These are phyloP conservation scores for Accipiter virgatus DNA, from an alignment of 2,113 vertebrate species.

Conservation along the genomic window DNA sequence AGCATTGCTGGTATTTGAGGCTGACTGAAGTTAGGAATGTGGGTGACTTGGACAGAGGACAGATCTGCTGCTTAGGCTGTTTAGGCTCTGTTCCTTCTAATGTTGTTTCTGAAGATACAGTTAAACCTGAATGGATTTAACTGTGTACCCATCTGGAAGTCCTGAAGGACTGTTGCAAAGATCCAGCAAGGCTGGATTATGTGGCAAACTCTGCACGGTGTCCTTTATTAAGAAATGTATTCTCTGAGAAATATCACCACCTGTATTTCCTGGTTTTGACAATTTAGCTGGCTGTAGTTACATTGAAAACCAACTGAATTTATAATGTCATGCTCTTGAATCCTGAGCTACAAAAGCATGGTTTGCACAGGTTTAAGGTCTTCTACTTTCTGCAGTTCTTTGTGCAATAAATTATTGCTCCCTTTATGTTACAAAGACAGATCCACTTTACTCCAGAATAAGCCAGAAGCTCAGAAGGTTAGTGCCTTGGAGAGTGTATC, in stretches of 20 bases:
- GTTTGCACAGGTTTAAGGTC: background rate
- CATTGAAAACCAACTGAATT: background rate
- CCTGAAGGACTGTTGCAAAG: background rate
- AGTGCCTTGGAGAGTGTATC: background rate
- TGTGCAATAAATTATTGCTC: background rate
- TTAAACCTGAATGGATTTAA: conserved; percentile 1
- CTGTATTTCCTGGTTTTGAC: background rate
- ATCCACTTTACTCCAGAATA: background rate
- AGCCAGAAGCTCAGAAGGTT: background rate
- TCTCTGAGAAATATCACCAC: background rate
- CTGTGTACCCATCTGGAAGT: background rate
- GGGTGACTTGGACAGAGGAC: background rate
- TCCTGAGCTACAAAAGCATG: background rate
- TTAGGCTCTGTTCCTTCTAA: background rate
- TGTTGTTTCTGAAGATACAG: background rate
- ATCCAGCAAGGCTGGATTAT: background rate
- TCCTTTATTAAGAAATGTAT: background rate
- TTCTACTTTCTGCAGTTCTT: background rate
- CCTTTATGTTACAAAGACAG: background rate
- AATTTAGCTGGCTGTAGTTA: background rate
- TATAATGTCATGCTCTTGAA: background rate
- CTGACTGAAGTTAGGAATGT: background rate
- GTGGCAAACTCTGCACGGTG: background rate
- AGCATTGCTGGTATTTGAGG: conserved; percentile 15
- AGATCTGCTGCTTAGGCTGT: background rate